A percentile compares a stretch with the other conserved stretches of the same genome.
phyloP scores from a whole-genome alignment of 1,140 invertebrate genomes.

The Drosophila pandora region DNA sequence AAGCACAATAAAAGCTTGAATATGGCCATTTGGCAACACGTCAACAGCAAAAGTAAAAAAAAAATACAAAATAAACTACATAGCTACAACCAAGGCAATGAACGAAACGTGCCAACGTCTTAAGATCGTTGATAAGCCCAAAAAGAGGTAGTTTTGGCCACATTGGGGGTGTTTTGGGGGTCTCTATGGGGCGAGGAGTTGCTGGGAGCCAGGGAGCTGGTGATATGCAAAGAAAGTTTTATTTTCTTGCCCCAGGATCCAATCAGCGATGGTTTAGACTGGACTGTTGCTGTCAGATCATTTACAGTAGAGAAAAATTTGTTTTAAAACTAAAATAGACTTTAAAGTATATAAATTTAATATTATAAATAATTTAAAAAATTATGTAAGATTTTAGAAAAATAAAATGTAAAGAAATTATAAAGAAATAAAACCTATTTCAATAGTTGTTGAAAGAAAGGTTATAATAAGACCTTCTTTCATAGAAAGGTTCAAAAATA shows the following conservation, averaged over 20 bases:
- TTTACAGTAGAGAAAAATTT: conserved; percentile 1
- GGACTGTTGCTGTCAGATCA: conserved; percentile 8
- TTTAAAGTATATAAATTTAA: too few relatives aligned
- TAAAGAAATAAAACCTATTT: too few relatives aligned
- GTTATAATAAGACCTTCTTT: too few relatives aligned
- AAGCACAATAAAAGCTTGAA: conserved; percentile 80
- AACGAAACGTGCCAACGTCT: conserved; percentile 79
- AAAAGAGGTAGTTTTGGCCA: conserved; percentile 54
- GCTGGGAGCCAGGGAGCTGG: conserved; percentile 1
- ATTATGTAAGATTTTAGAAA: too few relatives aligned
- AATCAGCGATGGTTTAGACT: conserved; percentile 9
- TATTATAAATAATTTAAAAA: too few relatives aligned
- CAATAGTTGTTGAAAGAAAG: too few relatives aligned
- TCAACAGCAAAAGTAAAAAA: conserved; percentile 53
- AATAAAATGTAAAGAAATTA: too few relatives aligned
- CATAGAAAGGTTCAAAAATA: too few relatives aligned
- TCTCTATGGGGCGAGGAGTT: not conserved
- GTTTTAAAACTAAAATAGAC: too few relatives aligned
- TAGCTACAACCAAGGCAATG: conserved; percentile 68
- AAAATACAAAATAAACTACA: conserved; percentile 20
- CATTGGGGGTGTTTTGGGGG: conserved; percentile 13
- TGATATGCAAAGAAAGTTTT: conserved; percentile 67
- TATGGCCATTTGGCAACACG: conserved; percentile 80
- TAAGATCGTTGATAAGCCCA: conserved; percentile 70
- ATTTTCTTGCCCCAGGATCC: conserved; percentile 36